Conservation (phyloP, 2,888 invertebrate species). For the Acleris holmiana region DNA sequence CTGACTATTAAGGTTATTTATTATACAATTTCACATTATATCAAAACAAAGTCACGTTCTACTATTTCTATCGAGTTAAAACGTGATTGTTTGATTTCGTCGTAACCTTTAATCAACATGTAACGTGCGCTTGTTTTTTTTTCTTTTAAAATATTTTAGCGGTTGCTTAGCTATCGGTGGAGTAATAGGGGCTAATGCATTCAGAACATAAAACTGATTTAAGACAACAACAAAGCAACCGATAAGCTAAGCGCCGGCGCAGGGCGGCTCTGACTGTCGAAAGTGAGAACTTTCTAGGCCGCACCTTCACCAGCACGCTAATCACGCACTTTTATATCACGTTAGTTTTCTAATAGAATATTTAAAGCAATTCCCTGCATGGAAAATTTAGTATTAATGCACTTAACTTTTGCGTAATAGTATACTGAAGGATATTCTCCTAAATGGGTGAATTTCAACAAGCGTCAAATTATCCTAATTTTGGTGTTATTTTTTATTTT, state of each 20-base stretch:
- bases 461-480: too few species aligned
- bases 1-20: conserved; percentile 19
- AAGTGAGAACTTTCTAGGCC: conserved; percentile 80
- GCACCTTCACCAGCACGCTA: conserved; percentile 68
- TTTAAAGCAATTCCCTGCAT: conserved; percentile 22
- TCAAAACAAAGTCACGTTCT: conserved; percentile 31
- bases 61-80: conserved; percentile 21
- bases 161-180: conserved; percentile 5
- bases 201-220: conserved; percentile 73
- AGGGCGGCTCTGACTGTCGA: conserved; percentile 57
- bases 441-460: too few species aligned
- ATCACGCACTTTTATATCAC: conserved; percentile 73
- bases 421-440: neutral
- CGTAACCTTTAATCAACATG: conserved; percentile 13
- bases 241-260: conserved; percentile 34
- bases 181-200: conserved; percentile 23
- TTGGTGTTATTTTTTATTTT: too few species aligned
- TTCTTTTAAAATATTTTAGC: neutral
- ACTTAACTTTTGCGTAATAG: conserved; percentile 11
- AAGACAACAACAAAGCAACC: conserved; percentile 45
- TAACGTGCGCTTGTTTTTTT: conserved; percentile 14
- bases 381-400: conserved; percentile 16
- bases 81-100: conserved; percentile 31
- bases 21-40: conserved; percentile 14
- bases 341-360: conserved; percentile 63